Evolutionary conservation across 2,797 vertebrate species (phyloP).

Genomic region (Uromys caudimaculatus): DNA sequence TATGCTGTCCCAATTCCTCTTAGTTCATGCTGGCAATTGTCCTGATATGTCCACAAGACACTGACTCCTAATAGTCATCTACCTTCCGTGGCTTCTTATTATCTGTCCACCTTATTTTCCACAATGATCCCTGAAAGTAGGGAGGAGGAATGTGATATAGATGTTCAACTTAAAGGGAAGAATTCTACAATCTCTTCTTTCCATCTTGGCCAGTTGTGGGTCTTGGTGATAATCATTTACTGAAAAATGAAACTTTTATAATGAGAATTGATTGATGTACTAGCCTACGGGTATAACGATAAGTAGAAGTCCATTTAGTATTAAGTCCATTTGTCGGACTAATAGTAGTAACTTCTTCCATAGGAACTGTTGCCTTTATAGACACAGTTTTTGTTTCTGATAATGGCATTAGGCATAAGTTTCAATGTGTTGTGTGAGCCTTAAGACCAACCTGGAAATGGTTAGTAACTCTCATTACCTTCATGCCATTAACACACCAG

Average conservation of each 20-base stretch:
- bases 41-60: neutral
- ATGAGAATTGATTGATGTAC: neutral
- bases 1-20: neutral
- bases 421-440: neutral
- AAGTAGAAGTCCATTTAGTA: neutral
- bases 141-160: neutral
- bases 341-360: neutral
- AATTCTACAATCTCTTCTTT: neutral
- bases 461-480: neutral
- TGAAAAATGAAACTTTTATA: neutral
- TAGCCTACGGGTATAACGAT: neutral
- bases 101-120: neutral
- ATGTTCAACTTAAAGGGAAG: neutral
- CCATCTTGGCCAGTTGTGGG: neutral
- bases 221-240: neutral
- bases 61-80: neutral
- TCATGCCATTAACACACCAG: neutral
- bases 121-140: neutral
- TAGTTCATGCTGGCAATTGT: neutral
- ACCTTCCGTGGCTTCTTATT: neutral
- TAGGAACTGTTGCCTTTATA: neutral
- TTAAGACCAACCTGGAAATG: neutral
- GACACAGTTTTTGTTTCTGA: neutral
- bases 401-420: neutral
- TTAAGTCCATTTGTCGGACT: too few species aligned